Base-by-base conservation (phyloP, 2,797 vertebrate species). In the Nyctibius grandis region DNA sequence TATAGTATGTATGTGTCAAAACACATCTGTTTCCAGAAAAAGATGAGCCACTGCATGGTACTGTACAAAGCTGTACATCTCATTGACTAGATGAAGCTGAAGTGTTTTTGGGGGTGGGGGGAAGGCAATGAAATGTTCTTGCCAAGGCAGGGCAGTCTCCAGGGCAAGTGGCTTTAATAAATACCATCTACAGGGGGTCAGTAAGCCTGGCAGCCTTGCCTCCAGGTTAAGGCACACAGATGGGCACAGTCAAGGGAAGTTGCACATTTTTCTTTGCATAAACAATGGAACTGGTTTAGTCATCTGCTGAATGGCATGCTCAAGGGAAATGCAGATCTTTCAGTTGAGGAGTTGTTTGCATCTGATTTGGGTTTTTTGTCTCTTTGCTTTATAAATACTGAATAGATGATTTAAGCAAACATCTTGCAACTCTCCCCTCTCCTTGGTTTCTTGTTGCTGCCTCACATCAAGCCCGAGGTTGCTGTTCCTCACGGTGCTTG, bases 101-200 rank as follows among this genome's bases (percentile, higher is more conserved):
- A 57, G 45, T 5, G 6, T 11, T 70, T n/a, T 2, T 1, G 54
- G 9, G 4, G 2, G 11, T 6, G 44, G 5, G 4, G 9, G 4
- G 26, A 25, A 44, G 48, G 40, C n/a, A 53, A 36, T 8, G 3
- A 36, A 84, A 77, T 18, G 42, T 23, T 90, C 53, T 56, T 53
- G 45, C 51, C 59, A 45, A 74, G 63, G 45, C 44, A 63, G 31
- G 21, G 67, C 53, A 65, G 65, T 36, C 60, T n/a, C 53, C 20
- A 57, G 84, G 29, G 29, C 44, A 70, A 84, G 57, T 6, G 51
- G 59, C 87, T 88, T 45, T 50, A 72, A 56, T 38, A 22, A 88
- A 40, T 3, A 50, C 18, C 13, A 9, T 12, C 73, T 28, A 22
- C 26, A 22, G 77, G 82, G 75, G 89, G 65, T 54, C 92, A 86